Percentiles rank a stretch among this genome's conserved stretches.
Conservation (phyloP, 2,888 invertebrate species). For the Prostheceraeus crozeri region DNA sequence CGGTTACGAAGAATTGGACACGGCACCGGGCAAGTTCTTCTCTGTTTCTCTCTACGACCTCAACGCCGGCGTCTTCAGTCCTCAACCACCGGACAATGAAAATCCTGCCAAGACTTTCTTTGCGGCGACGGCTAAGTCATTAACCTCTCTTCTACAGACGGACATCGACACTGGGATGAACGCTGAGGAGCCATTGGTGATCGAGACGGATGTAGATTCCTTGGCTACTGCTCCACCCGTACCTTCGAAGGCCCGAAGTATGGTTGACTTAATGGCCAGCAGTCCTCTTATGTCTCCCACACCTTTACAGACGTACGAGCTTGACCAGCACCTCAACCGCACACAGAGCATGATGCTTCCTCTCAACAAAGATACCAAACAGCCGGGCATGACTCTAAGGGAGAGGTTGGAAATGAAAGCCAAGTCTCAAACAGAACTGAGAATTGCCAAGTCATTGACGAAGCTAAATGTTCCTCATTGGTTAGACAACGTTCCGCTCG, state of each 20-base stretch:
- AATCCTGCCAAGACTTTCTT: constrained; percentile 32
- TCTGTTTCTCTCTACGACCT: constrained; percentile 30
- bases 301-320: background rate
- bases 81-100: background rate
- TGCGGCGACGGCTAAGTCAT: constrained; percentile 29
- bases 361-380: background rate
- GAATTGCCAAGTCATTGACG: constrained; percentile 22
- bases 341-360: constrained; percentile 20
- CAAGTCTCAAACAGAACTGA: constrained; percentile 2
- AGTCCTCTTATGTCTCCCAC: background rate
- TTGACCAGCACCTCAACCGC: constrained; percentile 5
- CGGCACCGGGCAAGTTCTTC: background rate
- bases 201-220: constrained; percentile 46
- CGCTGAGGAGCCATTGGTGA: constrained; percentile 40
- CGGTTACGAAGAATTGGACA: background rate
- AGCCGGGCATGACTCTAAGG: background rate
- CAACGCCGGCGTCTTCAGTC: background rate
- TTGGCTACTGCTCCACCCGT: background rate
- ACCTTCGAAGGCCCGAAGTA: constrained; percentile 1
- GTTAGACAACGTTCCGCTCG: too few relatives aligned
- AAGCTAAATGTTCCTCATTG: constrained; percentile 25
- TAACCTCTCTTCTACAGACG: constrained; percentile 44
- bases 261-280: background rate
- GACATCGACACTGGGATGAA: constrained; percentile 47
- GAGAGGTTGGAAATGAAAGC: constrained; percentile 7